Evolutionary conservation across 2,797 vertebrate genomes (phyloP).

Genomic region (Acanthurus leucopareius): DNA sequence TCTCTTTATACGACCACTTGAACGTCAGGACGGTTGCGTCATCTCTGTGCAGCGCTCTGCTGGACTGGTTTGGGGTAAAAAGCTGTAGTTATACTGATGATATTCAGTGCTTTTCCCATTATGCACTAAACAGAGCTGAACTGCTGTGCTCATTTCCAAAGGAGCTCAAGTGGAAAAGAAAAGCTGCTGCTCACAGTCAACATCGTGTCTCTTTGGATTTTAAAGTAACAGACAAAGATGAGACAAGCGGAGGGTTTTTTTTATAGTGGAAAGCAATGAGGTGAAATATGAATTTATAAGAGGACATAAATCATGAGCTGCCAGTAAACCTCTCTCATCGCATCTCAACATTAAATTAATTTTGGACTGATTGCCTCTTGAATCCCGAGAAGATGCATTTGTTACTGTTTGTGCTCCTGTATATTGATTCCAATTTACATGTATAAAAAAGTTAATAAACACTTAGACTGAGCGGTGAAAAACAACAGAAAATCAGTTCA

Average conservation of each 20-base stretch:
- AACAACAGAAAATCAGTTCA: not conserved
- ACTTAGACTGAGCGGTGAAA: not conserved
- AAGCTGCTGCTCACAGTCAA: constrained; percentile 39
- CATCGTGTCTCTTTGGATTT: constrained; percentile 29
- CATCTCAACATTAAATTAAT: constrained; percentile 35
- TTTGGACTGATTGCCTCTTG: constrained; percentile 29
- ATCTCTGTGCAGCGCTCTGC: constrained; percentile 5
- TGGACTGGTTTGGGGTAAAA: not conserved
- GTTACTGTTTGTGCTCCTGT: constrained; percentile 18
- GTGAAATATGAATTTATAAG: constrained; percentile 38
- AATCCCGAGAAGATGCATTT: constrained; percentile 20
- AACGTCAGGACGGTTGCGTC: not conserved
- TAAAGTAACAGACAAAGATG: constrained; percentile 10
- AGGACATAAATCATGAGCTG: constrained; percentile 44
- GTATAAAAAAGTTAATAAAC: too few relatives aligned
- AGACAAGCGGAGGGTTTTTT: constrained; percentile 35
- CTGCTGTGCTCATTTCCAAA: constrained; percentile 31
- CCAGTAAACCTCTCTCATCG: constrained; percentile 36
- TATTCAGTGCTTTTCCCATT: constrained; percentile 25
- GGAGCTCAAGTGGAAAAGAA: constrained; percentile 44
- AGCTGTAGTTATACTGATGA: constrained; percentile 28
- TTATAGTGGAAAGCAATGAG: not conserved
- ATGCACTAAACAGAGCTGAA: constrained; percentile 45
- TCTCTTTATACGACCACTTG: not conserved
- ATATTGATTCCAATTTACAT: constrained; percentile 12